A percentile compares a stretch with the other conserved stretches of the same genome.
Conservation (phyloP, 2,888 invertebrate genomes). For the Chironomus riparius region DNA sequence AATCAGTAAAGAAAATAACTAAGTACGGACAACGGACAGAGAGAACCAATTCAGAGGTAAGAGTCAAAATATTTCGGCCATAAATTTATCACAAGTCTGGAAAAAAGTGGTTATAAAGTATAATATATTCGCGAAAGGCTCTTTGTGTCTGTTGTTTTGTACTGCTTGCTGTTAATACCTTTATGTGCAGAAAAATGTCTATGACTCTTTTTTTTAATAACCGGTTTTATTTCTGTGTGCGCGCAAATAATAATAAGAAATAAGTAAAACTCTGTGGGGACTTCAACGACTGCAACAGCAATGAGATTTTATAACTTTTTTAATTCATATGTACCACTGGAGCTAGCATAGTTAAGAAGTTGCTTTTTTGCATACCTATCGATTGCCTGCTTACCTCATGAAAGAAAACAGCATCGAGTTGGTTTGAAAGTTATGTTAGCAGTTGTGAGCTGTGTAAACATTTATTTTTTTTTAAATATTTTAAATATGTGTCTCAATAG, state of each 20-base stretch:
- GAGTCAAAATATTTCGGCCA: not conserved
- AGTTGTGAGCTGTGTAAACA: not conserved
- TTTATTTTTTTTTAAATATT: not conserved
- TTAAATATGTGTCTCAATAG: constrained; percentile 7
- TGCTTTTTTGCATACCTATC: not conserved
- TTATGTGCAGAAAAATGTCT: constrained; percentile 5
- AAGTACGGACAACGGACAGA: no score
- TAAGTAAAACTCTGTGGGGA: not conserved
- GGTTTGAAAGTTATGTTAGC: not conserved
- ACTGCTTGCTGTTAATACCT: not conserved
- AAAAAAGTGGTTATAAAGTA: not conserved
- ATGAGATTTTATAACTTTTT: constrained; percentile 8
- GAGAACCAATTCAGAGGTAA: not conserved
- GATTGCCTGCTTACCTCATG: no score
- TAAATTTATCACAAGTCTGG: constrained; percentile 2
- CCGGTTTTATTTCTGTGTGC: not conserved
- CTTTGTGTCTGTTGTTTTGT: not conserved
- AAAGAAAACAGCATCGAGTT: no score
- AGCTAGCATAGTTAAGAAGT: not conserved
- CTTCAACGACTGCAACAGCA: constrained; percentile 8
- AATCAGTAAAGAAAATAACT: no score
- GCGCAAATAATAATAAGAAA: not conserved
- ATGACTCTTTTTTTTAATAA: constrained; percentile 5
- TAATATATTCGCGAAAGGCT: not conserved
- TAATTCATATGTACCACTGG: not conserved